Evolutionary conservation across 2,888 invertebrate species (phyloP), one percentile per base, ranked within the genome.

Genomic region (Drosophila anceps): DNA sequence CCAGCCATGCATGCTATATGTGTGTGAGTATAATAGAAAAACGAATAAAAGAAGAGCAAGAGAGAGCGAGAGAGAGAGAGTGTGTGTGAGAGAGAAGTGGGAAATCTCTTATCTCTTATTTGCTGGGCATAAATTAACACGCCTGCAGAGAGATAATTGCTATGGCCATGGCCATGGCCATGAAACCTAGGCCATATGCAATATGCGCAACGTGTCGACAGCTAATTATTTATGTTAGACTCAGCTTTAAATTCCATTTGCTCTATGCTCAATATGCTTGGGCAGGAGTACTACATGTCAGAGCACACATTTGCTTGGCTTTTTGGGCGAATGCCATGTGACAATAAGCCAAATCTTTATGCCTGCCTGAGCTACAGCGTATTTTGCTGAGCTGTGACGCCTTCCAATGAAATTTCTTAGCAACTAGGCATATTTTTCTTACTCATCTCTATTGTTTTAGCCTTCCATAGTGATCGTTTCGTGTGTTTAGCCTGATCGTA

Each of bases 51-150:
- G 33, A 24, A 20, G 13, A 35, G 5, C n/a, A n/a, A 20, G 13
- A 1, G 24, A 10, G 51, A 2, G 20, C 12, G 10, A 12, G 48
- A 18, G 29, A 12, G 29, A 29, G n/a, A 3, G 4, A 3, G 24
- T 24, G 24, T 24, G 24, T 24, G 24, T 24, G 24, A 1, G 48
- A 18, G 10, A 7, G 33, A 50, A 20, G 29, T 13, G 44, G 31
- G 20, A 43, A 58, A 43, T 35, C n/a, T 44, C 37, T n/a, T 27
- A 37, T 39, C 39, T 31, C 5, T 29, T 12, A 53, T 46, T 46
- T 66, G 51, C 44, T 60, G 53, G 67, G 58, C 74, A 73, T 73
- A 73, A 73, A 72, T 55, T 66, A 73, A 61, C 33, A 53, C 33
- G 51, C 51, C 43, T 51, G 70, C 33, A 20, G 46, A 37, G 9